Evolutionary conservation across 2,888 invertebrate species (phyloP), one percentile per base, ranked within the genome.

Genomic region (Hyposoter didymator): DNA sequence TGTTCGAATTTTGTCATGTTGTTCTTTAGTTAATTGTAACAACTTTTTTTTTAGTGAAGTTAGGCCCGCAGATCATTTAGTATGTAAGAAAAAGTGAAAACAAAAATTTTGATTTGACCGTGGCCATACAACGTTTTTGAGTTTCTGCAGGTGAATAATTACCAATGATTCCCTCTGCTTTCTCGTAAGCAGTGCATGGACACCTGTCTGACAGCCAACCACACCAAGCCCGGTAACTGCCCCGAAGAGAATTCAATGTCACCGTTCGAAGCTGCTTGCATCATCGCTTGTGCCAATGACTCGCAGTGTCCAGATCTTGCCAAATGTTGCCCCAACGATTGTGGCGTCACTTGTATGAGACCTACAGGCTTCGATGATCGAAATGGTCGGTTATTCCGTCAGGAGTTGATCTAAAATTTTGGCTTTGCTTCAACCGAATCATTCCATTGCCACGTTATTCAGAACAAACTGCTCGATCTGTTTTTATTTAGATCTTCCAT

Each of bases 291-390:
- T 90, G 93, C 94, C 84, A 92, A 94, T n/a, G 97, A 97, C 90
- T 95, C 95, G 0, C 96, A 97, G 89, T 97, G 97, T 91, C 95
- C 96, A 12, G 96, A 96, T 86, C 95, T 95, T 1, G 95, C 96
- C 84, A 95, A 97, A 87, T 97, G 97, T 92, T 97, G 97, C 90
- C 94, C 94, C 52, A 95, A 96, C 86, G 94, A 95, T 35, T 97
- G 97, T 89, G 97, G 97, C 0, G 94, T 96, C 28, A 95, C 96
- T 32, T 97, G 97, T 92, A 96, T 96, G 90, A 95, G 95, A 45
- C 96, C 97, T 0, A 90, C 95, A 7, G 96, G 96, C 81, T 93
- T 97, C 82, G 91, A 95, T 88, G 94, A 95, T 88, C 90, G 95
- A 92, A 91, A 95, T 94, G 96, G 96, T 96, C 91, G 94, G 93